Percentiles rank a stretch among this genome's conserved stretches.
Evolutionary conservation across 2,888 invertebrate genomes (phyloP).

Genomic region (Lasioglossum leucozonium): DNA sequence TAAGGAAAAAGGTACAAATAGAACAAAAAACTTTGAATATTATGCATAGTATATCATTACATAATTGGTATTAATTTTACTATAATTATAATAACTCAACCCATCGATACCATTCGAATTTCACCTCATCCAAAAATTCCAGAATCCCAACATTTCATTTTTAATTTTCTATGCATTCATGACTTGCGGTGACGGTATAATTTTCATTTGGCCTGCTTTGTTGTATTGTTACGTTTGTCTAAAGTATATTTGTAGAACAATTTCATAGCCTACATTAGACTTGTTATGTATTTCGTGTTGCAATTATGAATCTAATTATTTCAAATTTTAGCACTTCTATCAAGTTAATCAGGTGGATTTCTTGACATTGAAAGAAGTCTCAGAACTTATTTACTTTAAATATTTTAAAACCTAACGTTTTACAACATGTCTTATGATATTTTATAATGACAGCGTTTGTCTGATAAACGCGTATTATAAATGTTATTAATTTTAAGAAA

Average conservation of each 20-base stretch:
- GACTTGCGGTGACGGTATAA: constrained; percentile 76
- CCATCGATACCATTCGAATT: constrained; percentile 63
- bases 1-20: constrained; percentile 15
- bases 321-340: constrained; percentile 51
- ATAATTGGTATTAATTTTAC: constrained; percentile 38
- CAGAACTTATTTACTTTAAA: constrained; percentile 40
- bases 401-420: constrained; percentile 18
- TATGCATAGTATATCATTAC: constrained; percentile 25
- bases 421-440: background rate
- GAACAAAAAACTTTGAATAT: constrained; percentile 12
- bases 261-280: constrained; percentile 68
- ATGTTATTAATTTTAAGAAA: constrained; percentile 21
- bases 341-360: constrained; percentile 36
- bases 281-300: constrained; percentile 65
- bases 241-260: constrained; percentile 66
- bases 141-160: constrained; percentile 61
- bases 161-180: constrained; percentile 73
- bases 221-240: constrained; percentile 65
- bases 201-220: constrained; percentile 71
- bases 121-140: constrained; percentile 56
- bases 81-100: constrained; percentile 60
- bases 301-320: constrained; percentile 50
- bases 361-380: constrained; percentile 33
- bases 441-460: constrained; percentile 4
- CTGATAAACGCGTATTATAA: background rate